Conservation (phyloP, 2,888 invertebrate genomes). For the Chymomyza caudatula region DNA sequence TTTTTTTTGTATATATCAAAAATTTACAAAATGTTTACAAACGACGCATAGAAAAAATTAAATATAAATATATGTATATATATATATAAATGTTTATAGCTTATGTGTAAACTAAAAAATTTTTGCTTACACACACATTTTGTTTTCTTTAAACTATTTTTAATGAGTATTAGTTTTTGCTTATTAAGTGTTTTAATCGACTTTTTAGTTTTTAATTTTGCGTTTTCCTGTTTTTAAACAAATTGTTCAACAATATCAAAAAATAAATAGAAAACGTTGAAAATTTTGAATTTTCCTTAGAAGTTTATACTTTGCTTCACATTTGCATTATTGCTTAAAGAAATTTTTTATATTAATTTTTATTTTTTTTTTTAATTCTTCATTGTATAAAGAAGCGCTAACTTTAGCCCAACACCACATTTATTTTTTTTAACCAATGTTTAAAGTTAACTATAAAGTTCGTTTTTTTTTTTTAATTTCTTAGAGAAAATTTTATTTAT, state of each 20-base stretch:
- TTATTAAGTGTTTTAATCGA: constrained; percentile 55
- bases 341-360: constrained; percentile 17
- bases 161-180: constrained; percentile 65
- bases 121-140: neutral
- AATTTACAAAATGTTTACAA: constrained; percentile 69
- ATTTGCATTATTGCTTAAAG: neutral
- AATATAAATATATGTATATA: constrained; percentile 48
- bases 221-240: constrained; percentile 46
- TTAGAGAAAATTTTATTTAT: constrained; percentile 36
- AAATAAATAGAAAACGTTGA: constrained; percentile 23
- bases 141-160: constrained; percentile 7
- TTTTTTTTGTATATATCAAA: neutral
- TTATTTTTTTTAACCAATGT: constrained; percentile 60
- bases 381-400: constrained; percentile 65
- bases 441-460: constrained; percentile 12
- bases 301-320: constrained; percentile 21
- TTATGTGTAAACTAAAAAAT: neutral
- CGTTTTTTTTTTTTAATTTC: constrained; percentile 20
- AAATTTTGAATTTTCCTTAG: constrained; percentile 61
- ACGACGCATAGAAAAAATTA: constrained; percentile 60
- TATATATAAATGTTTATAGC: constrained; percentile 30
- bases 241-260: constrained; percentile 62
- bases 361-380: constrained; percentile 49
- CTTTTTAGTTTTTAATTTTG: constrained; percentile 24
- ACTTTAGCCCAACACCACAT: constrained; percentile 64